Evolutionary conservation across 2,113 vertebrate species (phyloP).

Genomic region (Amazona vittata): DNA sequence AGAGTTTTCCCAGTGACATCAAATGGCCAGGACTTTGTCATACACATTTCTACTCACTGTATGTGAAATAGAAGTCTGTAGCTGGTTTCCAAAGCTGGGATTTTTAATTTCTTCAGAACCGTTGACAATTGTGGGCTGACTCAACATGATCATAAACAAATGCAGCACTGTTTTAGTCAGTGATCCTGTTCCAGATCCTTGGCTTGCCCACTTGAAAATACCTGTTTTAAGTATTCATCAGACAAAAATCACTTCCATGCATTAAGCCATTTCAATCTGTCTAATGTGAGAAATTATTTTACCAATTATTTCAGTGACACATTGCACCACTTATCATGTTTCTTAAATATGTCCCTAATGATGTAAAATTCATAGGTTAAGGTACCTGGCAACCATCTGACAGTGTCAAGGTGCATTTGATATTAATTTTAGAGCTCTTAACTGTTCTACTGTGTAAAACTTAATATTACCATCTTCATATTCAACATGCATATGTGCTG

Average conservation of each 20-base stretch:
- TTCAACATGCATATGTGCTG: not conserved
- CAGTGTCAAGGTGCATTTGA: not conserved
- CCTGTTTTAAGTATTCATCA: not conserved
- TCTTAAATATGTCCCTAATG: not conserved
- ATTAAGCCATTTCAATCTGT: not conserved
- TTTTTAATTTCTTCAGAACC: not conserved
- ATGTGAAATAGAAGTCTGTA: not conserved
- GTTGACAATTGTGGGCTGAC: not conserved
- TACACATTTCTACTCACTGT: not conserved
- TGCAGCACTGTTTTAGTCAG: not conserved
- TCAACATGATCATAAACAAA: not conserved
- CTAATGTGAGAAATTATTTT: not conserved
- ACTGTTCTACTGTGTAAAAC: not conserved
- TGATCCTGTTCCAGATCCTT: not conserved
- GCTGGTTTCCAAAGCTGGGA: not conserved
- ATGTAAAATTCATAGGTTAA: not conserved
- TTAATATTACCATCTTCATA: not conserved
- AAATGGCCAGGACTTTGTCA: not conserved
- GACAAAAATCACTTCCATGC: not conserved
- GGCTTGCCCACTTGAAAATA: not conserved
- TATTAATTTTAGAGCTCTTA: slow-evolving; percentile 1
- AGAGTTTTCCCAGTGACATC: not conserved
- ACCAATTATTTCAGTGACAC: not conserved
- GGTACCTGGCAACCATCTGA: slow-evolving; percentile 32
- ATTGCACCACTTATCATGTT: not conserved